A percentile compares a stretch with the other conserved stretches of the same genome.
phyloP scores from a whole-genome alignment of 2,888 invertebrate species.

The Clanis bilineata region DNA sequence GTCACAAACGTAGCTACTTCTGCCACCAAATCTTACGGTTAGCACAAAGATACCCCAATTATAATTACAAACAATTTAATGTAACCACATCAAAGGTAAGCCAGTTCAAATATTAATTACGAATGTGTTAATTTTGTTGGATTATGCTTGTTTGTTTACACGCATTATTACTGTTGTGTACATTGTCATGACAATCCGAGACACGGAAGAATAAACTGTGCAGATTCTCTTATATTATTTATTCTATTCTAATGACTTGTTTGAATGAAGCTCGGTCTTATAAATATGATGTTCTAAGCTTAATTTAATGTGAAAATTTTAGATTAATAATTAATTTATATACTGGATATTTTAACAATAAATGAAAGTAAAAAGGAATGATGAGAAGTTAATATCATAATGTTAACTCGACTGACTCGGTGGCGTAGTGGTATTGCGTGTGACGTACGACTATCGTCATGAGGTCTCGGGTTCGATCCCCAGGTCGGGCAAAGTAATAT shows the following conservation, averaged over 20 bases:
- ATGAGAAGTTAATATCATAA: no score
- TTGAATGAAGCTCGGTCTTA: not conserved
- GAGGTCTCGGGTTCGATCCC: no score
- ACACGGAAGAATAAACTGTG: not conserved
- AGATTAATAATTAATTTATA: no score
- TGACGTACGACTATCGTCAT: no score
- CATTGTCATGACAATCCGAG: not conserved
- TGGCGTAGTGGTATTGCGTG: no score
- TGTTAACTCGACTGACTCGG: no score
- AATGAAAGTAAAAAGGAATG: no score
- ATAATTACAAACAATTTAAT: slow-evolving; percentile 29
- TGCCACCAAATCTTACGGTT: not conserved
- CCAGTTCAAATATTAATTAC: slow-evolving; percentile 31
- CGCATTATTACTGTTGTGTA: not conserved
- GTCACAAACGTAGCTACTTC: not conserved
- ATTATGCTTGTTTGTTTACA: slow-evolving; percentile 21
- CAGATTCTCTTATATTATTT: no score
- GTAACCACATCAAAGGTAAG: slow-evolving; percentile 33
- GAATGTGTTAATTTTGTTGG: slow-evolving; percentile 28
- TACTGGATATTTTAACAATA: no score
- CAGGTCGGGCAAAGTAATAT: no score
- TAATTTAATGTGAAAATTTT: no score
- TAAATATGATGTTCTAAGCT: no score
- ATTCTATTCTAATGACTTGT: not conserved
- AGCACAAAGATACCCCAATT: slow-evolving; percentile 21